Evolutionary conservation across 2,113 vertebrate species (phyloP).

Genomic region (Neolamprologus caudopunctatus): DNA sequence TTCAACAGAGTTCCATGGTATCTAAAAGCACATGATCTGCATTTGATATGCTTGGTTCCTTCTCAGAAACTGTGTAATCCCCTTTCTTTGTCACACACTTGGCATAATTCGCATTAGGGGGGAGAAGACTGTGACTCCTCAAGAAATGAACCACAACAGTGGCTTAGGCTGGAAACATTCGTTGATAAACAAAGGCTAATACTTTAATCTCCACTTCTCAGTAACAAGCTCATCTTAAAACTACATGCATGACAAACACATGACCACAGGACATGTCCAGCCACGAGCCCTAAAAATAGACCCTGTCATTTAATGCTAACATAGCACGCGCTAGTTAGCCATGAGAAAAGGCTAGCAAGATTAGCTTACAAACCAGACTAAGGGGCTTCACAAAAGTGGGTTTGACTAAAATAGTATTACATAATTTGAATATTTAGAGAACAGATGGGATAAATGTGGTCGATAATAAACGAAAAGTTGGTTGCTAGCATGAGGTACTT

Average conservation of each 20-base stretch:
- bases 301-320: background rate
- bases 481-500: background rate
- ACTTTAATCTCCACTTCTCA: constrained; percentile 43
- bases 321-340: background rate
- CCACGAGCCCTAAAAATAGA: constrained; percentile 3
- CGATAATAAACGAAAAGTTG: background rate
- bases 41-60: background rate
- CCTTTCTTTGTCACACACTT: background rate
- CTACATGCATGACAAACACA: background rate
- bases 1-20: background rate
- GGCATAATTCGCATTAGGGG: background rate
- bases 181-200: constrained; percentile 49
- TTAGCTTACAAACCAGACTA: background rate
- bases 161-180: background rate
- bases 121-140: background rate
- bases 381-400: background rate
- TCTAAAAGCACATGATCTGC: background rate
- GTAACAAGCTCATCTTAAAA: background rate
- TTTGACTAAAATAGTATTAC: background rate
- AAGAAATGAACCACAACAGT: background rate
- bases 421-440: background rate
- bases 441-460: background rate
- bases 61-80: background rate
- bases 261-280: background rate
- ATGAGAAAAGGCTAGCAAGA: background rate